Base-by-base conservation (phyloP, 2,797 vertebrate genomes). In the Pangasius djambal region DNA sequence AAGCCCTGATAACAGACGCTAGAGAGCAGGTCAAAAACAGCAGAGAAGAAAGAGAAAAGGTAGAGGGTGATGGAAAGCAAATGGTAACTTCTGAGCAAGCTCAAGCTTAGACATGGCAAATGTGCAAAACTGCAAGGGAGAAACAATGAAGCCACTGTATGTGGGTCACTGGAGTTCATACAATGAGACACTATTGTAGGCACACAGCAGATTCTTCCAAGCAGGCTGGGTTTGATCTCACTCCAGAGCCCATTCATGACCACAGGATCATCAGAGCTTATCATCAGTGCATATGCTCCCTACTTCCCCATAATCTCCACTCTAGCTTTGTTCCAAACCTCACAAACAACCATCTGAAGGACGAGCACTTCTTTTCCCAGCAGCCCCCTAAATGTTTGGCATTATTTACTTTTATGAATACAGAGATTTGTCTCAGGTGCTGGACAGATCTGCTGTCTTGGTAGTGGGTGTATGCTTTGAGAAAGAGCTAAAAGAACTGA, bases 1-100 rank as follows among this genome's bases (percentile, higher is more conserved):
- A 89, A 93, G 87, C 91, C 86, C 89, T 93, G 90, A 94, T 93
- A 94, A 93, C 93, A 93, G 89, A 91, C 88, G 82, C 52, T 34
- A 57, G 63, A 78, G 85, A 10, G 69, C 70, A 83, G 57, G 89
- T 92, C 90, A 86, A 92, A 89, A 86, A 88, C 88, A 67, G 74
- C 34, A 89, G 88, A 85, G 75, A 44, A 50, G 89, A 7, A 83
- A 48, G 65, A 78, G 50, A 86, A 88, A 89, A 74, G 22, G 37
- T 52, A 86, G 63, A 79, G 87, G 18, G 69, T 85, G 89, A 57
- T 9, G 28, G 90, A 67, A 69, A 78, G 78, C 65, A 90, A 77
- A 90, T 87, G 88, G 88, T 87, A 88, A 90, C 31, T 89, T 88
- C 78, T 85, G 81, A 89, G 44, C 44, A 48, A 88, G 89, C 72